Conservation (phyloP, 92 coral and sea anemone genomes). For the Parazoanthus darwini region DNA sequence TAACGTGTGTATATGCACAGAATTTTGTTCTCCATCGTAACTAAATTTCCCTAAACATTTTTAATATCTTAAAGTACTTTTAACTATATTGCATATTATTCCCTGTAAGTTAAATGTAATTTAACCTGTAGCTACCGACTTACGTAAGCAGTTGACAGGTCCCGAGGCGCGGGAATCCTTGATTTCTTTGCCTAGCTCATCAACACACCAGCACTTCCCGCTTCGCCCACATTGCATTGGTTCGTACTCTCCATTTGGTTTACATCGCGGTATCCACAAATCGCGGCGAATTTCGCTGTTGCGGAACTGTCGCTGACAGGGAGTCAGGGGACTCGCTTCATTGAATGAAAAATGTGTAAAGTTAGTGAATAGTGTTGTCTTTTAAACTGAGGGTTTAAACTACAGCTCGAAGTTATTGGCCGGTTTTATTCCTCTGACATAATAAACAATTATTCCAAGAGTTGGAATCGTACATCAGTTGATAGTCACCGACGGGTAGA, state of each 20-base stretch:
- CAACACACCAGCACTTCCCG: conserved; percentile 62
- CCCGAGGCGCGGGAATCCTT: conserved; percentile 49
- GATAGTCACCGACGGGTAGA: too few relatives aligned
- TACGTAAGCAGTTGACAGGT: conserved; percentile 32
- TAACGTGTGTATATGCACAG: too few relatives aligned
- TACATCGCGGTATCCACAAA: conserved; percentile 55
- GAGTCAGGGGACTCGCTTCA: conserved; percentile 22
- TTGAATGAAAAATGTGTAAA: not conserved
- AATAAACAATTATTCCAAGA: too few relatives aligned
- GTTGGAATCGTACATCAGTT: too few relatives aligned
- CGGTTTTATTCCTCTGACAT: not conserved
- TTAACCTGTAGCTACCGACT: not conserved
- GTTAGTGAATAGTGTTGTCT: not conserved
- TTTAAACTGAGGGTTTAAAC: not conserved
- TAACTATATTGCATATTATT: too few relatives aligned
- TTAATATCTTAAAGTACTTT: too few relatives aligned
- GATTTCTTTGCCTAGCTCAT: conserved; percentile 49
- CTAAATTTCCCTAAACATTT: too few relatives aligned
- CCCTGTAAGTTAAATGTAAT: too few relatives aligned
- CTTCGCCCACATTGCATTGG: conserved; percentile 57
- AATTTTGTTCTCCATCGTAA: too few relatives aligned
- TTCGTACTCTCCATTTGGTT: conserved; percentile 49
- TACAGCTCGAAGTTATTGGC: not conserved
- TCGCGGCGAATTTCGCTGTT: conserved; percentile 17
- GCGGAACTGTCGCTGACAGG: conserved; percentile 35